Base-by-base conservation (phyloP, 2,113 vertebrate genomes). In the Rhinoptilus africanus region DNA sequence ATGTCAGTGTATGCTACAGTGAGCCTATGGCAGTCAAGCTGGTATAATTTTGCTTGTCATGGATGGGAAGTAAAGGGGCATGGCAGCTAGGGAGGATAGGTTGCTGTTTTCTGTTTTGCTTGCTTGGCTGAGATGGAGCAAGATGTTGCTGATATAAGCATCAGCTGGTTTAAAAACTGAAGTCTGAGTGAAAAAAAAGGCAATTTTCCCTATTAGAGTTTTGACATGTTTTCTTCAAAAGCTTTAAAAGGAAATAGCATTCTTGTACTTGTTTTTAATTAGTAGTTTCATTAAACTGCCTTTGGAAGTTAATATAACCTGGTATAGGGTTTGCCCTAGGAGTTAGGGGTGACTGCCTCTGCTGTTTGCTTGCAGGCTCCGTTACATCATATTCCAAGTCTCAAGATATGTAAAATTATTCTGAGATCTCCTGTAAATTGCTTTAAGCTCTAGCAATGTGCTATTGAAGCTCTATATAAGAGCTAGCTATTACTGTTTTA, bases 1-100 rank as follows among this genome's bases (percentile, higher is more conserved):
- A 48, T 53, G 76, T 96, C 78, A 92, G 78, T 24, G 76, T 39
- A 75, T 41, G 82, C 96, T 92, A 28, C 83, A 92, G 74, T 77
- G 96, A 94, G 90, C 95, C 88, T 92, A 23, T 86, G 90, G 92
- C 91, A 78, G 39, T 50, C 88, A 90, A 69, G 51, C 72, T 93
- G 94, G 83, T 56, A 19, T 72, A 77, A 96, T 96, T 96, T 96
- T 95, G 32, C 18, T 66, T 63, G 80, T 76, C 59, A 26, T 80
- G 67, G 92, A 76, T 81, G 93, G 96, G 93, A 92, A 68, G 27
- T 77, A 91, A 96, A 23, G 53, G 75, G 51, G 28, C 22, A 53
- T 24, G 35, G 73, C 60, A 93, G 84, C 62, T 39, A 54, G 85
- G 24, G 69, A 93, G 59, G 53, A 6, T 23, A 82, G 60, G 88